A percentile compares a stretch with the other conserved stretches of the same genome.
These are phyloP conservation scores for Drosophila mauritiana DNA, from an alignment of 1,140 invertebrate species.

Conservation along the genomic window DNA sequence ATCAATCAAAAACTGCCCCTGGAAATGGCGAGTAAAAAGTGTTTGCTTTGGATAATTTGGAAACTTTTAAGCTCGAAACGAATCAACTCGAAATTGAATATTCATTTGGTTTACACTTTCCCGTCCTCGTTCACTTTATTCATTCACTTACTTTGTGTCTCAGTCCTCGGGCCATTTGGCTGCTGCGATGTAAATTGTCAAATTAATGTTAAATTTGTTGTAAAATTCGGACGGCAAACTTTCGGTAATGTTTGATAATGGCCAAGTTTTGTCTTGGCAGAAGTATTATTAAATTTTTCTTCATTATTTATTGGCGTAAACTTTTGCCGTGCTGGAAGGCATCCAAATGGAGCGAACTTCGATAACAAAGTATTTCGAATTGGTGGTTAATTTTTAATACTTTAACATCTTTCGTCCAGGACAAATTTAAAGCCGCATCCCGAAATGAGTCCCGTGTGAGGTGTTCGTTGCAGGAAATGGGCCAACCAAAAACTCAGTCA, in stretches of 20 bases:
- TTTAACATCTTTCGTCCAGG: not conserved
- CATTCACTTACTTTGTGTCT: slow-evolving; percentile 27
- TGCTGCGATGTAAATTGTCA: slow-evolving; percentile 62
- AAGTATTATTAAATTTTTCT: slow-evolving; percentile 58
- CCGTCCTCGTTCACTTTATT: slow-evolving; percentile 10
- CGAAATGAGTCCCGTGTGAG: slow-evolving; percentile 12
- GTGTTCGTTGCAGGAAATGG: slow-evolving; percentile 9
- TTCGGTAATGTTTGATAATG: slow-evolving; percentile 67
- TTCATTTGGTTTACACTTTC: slow-evolving; percentile 52
- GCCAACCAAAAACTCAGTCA: slow-evolving; percentile 29
- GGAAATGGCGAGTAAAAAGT: slow-evolving; percentile 4
- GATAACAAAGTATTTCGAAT: slow-evolving; percentile 53
- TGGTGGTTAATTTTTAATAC: slow-evolving; percentile 64
- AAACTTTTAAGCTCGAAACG: slow-evolving; percentile 24
- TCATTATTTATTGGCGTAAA: slow-evolving; percentile 68
- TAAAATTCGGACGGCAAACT: slow-evolving; percentile 65
- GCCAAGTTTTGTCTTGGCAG: slow-evolving; percentile 65
- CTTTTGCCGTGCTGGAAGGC: slow-evolving; percentile 25
- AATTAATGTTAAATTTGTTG: slow-evolving; percentile 82
- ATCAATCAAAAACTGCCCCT: slow-evolving; percentile 27
- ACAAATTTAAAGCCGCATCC: slow-evolving; percentile 11
- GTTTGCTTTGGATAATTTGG: slow-evolving; percentile 23
- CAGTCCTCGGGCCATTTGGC: slow-evolving; percentile 38
- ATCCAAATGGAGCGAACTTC: slow-evolving; percentile 8
- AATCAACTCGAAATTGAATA: slow-evolving; percentile 66